Percentiles rank a stretch among this genome's conserved stretches.
These are phyloP conservation scores for Cephus rjabovi DNA, from an alignment of 2,888 invertebrate genomes.

Conservation along the genomic window DNA sequence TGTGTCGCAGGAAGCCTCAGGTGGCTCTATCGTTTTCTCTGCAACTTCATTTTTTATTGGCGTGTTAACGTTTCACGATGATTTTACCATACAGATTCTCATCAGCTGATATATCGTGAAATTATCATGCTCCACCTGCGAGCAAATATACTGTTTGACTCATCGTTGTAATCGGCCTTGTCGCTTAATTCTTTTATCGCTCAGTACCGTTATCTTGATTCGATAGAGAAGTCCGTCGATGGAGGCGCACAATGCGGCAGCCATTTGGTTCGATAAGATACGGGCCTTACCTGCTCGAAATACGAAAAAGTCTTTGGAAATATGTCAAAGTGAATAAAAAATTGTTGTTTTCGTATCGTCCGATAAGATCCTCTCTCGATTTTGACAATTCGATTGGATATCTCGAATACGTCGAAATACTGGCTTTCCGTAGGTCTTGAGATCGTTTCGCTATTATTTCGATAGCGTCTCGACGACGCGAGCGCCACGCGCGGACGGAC, in stretches of 20 bases:
- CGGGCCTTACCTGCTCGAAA: not conserved
- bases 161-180: not conserved
- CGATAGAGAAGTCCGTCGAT: not conserved
- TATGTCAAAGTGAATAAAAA: not conserved
- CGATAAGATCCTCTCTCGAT: not conserved
- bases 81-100: not conserved
- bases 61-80: no score
- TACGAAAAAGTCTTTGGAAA: not conserved
- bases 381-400: not conserved
- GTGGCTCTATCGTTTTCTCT: not conserved
- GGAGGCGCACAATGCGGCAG: not conserved
- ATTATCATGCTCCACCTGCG: not conserved
- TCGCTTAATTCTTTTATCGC: not conserved
- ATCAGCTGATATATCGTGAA: not conserved
- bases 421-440: not conserved
- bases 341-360: not conserved
- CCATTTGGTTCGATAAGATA: not conserved
- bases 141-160: not conserved
- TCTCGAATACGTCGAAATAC: not conserved
- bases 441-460: not conserved
- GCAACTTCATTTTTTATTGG: not conserved
- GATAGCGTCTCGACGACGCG: not conserved
- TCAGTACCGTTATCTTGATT: not conserved
- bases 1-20: no score
- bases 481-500: not conserved